Conservation (phyloP, 2,113 vertebrate species). For the Cephalophus harveyi region DNA sequence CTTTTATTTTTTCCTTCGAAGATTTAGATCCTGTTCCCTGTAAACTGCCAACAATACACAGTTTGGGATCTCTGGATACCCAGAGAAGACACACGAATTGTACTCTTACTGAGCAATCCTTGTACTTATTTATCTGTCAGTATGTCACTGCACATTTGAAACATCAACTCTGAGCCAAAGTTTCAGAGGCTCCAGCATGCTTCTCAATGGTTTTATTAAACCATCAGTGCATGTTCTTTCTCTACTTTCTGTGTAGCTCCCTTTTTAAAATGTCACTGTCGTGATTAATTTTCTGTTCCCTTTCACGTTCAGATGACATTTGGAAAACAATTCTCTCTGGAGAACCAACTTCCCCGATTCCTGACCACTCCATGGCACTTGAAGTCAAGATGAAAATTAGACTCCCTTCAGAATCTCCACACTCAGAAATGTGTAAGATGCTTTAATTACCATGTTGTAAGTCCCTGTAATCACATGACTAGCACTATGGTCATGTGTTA, state of each 20-base stretch:
- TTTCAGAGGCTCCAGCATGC: not conserved
- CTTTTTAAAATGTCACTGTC: not conserved
- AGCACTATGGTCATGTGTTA: not conserved
- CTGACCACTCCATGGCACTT: not conserved
- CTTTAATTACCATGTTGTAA: slow-evolving; percentile 31
- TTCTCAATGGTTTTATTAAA: not conserved
- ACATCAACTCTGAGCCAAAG: slow-evolving; percentile 42
- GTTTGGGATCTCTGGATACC: slow-evolving; percentile 43
- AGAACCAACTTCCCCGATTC: not conserved
- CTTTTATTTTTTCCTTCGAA: not conserved
- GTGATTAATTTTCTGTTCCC: not conserved
- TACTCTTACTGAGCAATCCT: slow-evolving; percentile 63
- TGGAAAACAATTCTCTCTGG: not conserved
- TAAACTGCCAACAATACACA: not conserved
- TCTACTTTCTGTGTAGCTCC: not conserved
- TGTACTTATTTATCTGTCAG: slow-evolving; percentile 70
- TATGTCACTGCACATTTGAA: slow-evolving; percentile 66
- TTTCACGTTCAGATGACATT: not conserved
- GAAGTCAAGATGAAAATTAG: slow-evolving; percentile 7
- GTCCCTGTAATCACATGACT: not conserved
- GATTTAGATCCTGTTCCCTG: not conserved
- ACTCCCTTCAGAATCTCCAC: not conserved
- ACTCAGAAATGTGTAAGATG: not conserved
- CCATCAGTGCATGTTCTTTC: not conserved
- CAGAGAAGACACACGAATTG: slow-evolving; percentile 57